phyloP scores from a whole-genome alignment of 2,888 invertebrate genomes.

The Eubasilissa splendida region DNA sequence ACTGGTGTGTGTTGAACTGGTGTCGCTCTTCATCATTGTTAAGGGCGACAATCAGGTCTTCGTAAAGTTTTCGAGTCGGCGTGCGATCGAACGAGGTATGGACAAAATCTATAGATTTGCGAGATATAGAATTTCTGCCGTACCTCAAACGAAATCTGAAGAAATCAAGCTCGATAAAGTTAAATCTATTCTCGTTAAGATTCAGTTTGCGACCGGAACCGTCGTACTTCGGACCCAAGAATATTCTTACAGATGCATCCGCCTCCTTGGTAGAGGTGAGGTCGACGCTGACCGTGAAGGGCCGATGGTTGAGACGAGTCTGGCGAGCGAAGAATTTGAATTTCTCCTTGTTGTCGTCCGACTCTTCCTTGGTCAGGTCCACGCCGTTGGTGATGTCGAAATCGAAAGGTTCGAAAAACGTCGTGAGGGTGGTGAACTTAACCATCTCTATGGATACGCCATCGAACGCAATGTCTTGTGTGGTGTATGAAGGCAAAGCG shows the following conservation, averaged over 20 bases:
- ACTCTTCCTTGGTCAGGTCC: slow-evolving; percentile 63
- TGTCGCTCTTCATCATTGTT: slow-evolving; percentile 71
- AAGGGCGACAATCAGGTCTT: slow-evolving; percentile 72
- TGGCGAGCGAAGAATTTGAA: slow-evolving; percentile 75
- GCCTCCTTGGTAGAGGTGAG: slow-evolving; percentile 73
- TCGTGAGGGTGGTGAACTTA: slow-evolving; percentile 75
- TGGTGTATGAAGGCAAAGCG: slow-evolving; percentile 73
- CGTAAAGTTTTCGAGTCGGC: slow-evolving; percentile 74
- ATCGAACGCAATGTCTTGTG: slow-evolving; percentile 72
- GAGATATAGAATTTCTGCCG: slow-evolving; percentile 78
- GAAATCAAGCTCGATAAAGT: slow-evolving; percentile 76
- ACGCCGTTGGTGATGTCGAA: slow-evolving; percentile 75
- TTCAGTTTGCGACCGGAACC: slow-evolving; percentile 70
- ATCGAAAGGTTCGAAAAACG: slow-evolving; percentile 79
- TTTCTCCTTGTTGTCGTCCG: slow-evolving; percentile 65
- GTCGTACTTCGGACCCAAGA: slow-evolving; percentile 81
- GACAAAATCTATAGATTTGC: slow-evolving; percentile 77
- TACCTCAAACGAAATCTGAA: slow-evolving; percentile 73
- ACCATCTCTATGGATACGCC: slow-evolving; percentile 77
- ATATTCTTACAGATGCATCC: slow-evolving; percentile 64
- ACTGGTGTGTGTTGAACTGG: slow-evolving; percentile 67
- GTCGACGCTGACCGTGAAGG: slow-evolving; percentile 75
- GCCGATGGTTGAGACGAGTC: slow-evolving; percentile 80
- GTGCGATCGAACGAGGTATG: slow-evolving; percentile 77
- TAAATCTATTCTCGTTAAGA: slow-evolving; percentile 72